Conservation (phyloP, 1,140 invertebrate genomes). For the Bicyclus anynana region DNA sequence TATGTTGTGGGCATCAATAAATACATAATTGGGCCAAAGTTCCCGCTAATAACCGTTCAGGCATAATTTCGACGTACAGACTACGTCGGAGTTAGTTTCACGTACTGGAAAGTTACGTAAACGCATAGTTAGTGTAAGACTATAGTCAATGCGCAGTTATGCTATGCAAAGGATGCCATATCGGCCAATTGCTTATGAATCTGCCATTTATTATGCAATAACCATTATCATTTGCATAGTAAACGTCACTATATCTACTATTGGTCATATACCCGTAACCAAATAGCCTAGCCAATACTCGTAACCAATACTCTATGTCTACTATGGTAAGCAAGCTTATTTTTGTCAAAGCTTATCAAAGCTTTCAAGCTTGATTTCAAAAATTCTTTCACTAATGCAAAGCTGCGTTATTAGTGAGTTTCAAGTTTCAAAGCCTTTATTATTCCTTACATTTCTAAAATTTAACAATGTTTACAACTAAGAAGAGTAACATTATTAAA, state of each 20-base stretch:
- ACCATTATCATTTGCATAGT: slow-evolving; percentile 1
- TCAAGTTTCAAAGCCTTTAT: no score
- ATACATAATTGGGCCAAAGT: not conserved
- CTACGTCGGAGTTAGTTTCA: not conserved
- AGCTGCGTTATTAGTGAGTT: no score
- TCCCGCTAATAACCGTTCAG: not conserved
- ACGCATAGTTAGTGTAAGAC: not conserved
- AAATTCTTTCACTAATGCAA: no score
- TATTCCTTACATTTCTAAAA: no score
- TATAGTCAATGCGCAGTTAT: not conserved
- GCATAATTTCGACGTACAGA: not conserved
- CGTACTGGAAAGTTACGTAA: not conserved
- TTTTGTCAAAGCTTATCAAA: no score
- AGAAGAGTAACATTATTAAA: no score
- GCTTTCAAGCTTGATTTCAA: no score
- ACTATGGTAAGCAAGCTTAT: no score
- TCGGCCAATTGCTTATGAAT: not conserved
- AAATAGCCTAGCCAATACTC: no score
- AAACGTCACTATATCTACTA: not conserved
- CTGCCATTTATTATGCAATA: slow-evolving; percentile 8
- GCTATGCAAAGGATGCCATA: not conserved
- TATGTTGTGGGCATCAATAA: not conserved
- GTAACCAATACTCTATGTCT: no score
- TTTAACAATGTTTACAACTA: no score
- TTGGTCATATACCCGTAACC: no score